Evolutionary conservation across 2,888 invertebrate genomes (phyloP), one percentile per base, ranked within the genome.

Genomic region (Geotrupes spiniger): DNA sequence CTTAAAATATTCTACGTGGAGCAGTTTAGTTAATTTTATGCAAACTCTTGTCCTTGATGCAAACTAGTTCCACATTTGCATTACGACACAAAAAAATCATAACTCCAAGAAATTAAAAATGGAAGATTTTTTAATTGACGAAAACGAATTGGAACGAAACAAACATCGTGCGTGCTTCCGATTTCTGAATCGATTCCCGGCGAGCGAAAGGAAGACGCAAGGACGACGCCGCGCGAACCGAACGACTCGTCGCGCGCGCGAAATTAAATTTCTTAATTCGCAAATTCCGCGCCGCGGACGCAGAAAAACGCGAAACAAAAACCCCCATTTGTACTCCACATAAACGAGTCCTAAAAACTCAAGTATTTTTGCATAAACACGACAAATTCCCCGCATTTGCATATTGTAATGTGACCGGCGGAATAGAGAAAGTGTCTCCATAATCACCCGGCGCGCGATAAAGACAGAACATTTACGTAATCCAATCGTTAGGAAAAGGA

Each of bases 281-380:
- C 54, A 54, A 62, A 65, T 64, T 64, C 61, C 55, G 56, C 16
- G n/a, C 14, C 16, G 12, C 16, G 14, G 10, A 36, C 16, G 6
- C 6, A 6, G 6, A 21, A 21, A 6, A 21, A 21, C 11, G 33
- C 12, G 14, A 63, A 63, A 65, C 63, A 64, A 62, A 54, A 63
- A 62, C 65, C 59, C 63, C 61, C 63, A 62, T 65, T 63, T 65
- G 63, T 36, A 36, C 57, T 62, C 58, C 59, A 61, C 61, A 61
- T 62, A 63, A 64, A 62, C 62, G 62, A 55, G 61, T 51, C 53
- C 54, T 58, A 67, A 49, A 65, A 66, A 64, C 62, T 63, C 61
- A 60, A 65, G 64, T 63, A 66, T 66, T 66, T 67, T 65, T 66
- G 60, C 75, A 65, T 68, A 68, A 70, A 67, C 66, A 66, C 64